phyloP scores from a whole-genome alignment of 2,113 vertebrate species.

The Thalassoma bifasciatum region DNA sequence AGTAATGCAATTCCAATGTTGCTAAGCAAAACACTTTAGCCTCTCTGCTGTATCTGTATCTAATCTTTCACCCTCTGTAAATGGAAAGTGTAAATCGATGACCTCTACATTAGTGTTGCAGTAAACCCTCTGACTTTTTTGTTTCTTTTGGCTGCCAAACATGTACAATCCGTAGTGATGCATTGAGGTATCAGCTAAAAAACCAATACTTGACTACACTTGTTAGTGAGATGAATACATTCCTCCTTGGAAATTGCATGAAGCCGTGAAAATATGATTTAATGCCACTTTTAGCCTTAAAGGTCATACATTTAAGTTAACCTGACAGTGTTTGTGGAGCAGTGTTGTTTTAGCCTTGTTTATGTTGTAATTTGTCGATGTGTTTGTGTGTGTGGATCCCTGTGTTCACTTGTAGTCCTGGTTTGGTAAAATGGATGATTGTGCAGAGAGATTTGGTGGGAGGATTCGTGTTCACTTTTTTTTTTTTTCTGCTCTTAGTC shows the following conservation, averaged over 20 bases:
- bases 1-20: too few species aligned
- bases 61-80: neutral
- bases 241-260: slow-evolving; percentile 19
- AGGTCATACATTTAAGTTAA: slow-evolving; percentile 28
- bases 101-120: neutral
- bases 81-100: neutral
- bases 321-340: slow-evolving; percentile 2
- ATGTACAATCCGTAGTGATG: neutral
- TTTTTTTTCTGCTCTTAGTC: slow-evolving; percentile 23
- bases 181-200: neutral
- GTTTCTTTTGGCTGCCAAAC: neutral
- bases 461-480: slow-evolving; percentile 13
- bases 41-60: neutral
- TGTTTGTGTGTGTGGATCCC: neutral
- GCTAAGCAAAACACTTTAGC: too few species aligned
- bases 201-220: slow-evolving; percentile 12
- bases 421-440: too few species aligned
- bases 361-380: slow-evolving; percentile 24
- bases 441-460: slow-evolving; percentile 33
- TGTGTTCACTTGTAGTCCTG: too few species aligned
- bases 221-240: slow-evolving; percentile 34
- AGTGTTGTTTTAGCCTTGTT: slow-evolving; percentile 17
- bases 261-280: slow-evolving; percentile 22
- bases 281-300: slow-evolving; percentile 10
- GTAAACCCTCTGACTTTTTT: neutral